These are phyloP conservation scores for Argentina silus DNA, from an alignment of 2,797 vertebrate species.

Conservation along the genomic window DNA sequence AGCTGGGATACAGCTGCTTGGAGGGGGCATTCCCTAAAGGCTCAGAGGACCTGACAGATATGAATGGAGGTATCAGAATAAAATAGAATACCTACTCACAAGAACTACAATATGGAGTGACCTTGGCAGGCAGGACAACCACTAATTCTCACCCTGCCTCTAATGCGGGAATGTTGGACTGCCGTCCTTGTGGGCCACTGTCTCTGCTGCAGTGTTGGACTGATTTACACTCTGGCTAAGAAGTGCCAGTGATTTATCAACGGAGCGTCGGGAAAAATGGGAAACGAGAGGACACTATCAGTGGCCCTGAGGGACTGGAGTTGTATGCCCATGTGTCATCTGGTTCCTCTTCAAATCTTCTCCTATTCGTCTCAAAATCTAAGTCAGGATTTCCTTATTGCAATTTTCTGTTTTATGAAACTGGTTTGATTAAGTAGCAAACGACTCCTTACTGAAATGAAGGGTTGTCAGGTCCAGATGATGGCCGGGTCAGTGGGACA, in stretches of 20 bases:
- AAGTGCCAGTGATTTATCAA: too few relatives aligned
- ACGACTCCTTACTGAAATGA: slow-evolving; percentile 50
- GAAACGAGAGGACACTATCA: too few relatives aligned
- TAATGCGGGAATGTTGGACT: not conserved
- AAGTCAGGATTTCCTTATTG: too few relatives aligned
- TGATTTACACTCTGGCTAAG: not conserved
- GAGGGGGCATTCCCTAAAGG: slow-evolving; percentile 8
- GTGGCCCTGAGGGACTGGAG: too few relatives aligned
- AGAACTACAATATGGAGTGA: not conserved
- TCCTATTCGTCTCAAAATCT: not conserved
- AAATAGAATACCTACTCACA: not conserved
- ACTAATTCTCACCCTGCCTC: not conserved
- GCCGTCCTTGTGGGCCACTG: not conserved
- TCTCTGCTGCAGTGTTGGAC: slow-evolving; percentile 9
- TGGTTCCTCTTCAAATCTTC: too few relatives aligned
- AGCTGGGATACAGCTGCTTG: slow-evolving; percentile 3
- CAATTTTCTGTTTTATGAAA: too few relatives aligned
- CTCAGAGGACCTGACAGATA: slow-evolving; percentile 30
- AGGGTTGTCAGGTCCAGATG: slow-evolving; percentile 24
- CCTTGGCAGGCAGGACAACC: not conserved
- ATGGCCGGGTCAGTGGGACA: slow-evolving; percentile 76
- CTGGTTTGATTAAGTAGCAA: too few relatives aligned
- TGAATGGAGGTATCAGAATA: not conserved
- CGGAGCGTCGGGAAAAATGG: too few relatives aligned
- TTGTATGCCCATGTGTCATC: too few relatives aligned